Percentiles rank a stretch among this genome's conserved stretches.
phyloP scores from a whole-genome alignment of 1,140 invertebrate genomes.

The Aporrectodea caliginosa region DNA sequence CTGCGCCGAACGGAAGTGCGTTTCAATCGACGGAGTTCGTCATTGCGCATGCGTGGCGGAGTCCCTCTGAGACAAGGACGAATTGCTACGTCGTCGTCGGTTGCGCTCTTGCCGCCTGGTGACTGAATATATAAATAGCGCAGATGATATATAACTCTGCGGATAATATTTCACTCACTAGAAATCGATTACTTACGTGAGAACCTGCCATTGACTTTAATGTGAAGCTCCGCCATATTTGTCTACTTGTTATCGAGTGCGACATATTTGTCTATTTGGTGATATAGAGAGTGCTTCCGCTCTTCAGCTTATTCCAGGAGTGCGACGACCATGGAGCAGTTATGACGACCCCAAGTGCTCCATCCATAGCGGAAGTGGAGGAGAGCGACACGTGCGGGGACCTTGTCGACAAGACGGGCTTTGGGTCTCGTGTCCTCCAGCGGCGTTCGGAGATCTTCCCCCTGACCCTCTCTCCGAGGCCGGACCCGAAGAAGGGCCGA shows the following conservation, averaged over 20 bases:
- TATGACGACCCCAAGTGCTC: too few relatives aligned
- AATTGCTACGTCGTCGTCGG: too few relatives aligned
- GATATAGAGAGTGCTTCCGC: background rate
- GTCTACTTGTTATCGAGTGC: background rate
- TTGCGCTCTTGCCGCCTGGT: too few relatives aligned
- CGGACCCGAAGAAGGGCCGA: background rate
- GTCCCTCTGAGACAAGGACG: too few relatives aligned
- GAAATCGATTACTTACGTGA: too few relatives aligned
- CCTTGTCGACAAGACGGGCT: background rate
- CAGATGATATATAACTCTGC: too few relatives aligned
- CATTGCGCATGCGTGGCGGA: too few relatives aligned
- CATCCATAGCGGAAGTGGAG: constrained; percentile 10
- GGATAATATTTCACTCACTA: too few relatives aligned
- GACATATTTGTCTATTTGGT: background rate
- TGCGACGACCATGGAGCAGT: background rate
- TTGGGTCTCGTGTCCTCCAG: background rate
- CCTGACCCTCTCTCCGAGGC: constrained; percentile 7
- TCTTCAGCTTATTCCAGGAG: background rate
- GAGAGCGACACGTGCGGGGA: constrained; percentile 17
- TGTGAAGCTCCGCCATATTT: background rate
- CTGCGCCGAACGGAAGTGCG: too few relatives aligned
- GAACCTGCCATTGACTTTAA: background rate
- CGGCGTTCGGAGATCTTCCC: constrained; percentile 6
- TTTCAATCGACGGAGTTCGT: too few relatives aligned
- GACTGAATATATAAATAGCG: too few relatives aligned